Evolutionary conservation across 1,140 invertebrate genomes (phyloP).

Genomic region (Neodiprion pinetum): DNA sequence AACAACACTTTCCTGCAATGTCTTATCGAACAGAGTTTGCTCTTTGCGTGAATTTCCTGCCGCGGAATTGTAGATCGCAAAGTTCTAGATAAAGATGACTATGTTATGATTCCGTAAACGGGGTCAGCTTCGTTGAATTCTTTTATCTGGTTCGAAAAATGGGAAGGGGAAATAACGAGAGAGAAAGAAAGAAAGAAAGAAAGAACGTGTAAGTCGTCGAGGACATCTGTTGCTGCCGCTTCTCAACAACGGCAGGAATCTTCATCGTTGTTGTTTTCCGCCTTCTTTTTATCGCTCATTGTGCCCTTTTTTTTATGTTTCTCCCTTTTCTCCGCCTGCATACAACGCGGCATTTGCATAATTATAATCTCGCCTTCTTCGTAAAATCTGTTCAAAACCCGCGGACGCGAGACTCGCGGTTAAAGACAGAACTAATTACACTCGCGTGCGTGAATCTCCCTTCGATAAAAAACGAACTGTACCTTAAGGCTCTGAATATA

Average conservation of each 20-base stretch:
- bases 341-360: not conserved
- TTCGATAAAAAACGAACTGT: no score
- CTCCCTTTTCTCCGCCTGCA: not conserved
- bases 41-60: no score
- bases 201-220: not conserved
- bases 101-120: not conserved
- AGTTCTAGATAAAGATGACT: no score
- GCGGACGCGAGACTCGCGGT: no score
- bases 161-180: not conserved
- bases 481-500: no score
- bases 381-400: not conserved
- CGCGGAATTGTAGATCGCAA: no score
- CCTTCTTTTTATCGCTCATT: no score
- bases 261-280: no score
- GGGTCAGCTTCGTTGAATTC: not conserved
- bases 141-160: not conserved
- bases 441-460: no score
- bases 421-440: no score
- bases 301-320: no score
- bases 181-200: constrained; percentile 10
- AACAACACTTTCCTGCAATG: no score
- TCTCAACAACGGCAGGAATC: not conserved
- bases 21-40: not conserved
- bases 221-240: not conserved
- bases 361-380: not conserved